These are phyloP conservation scores for Zygothrica quintamaculata DNA, from an alignment of 2,888 invertebrate species.

Conservation along the genomic window DNA sequence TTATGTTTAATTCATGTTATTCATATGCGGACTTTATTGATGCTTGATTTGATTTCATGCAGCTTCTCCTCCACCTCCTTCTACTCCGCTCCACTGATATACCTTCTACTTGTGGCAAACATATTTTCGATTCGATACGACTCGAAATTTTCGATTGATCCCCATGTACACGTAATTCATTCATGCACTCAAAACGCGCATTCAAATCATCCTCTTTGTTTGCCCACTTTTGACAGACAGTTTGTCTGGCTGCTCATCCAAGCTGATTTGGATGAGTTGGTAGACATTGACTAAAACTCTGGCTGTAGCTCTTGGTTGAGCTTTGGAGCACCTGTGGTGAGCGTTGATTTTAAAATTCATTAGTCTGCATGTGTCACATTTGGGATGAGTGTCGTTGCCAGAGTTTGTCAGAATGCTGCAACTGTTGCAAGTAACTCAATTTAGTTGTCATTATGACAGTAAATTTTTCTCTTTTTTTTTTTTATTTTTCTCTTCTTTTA, in stretches of 20 bases:
- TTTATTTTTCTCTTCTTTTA: background rate
- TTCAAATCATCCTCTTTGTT: constrained; percentile 66
- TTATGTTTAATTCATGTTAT: constrained; percentile 82
- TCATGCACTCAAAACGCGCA: constrained; percentile 78
- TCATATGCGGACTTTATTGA: constrained; percentile 79
- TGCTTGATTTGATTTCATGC: constrained; percentile 71
- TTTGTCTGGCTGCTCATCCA: constrained; percentile 64
- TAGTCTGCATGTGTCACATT: constrained; percentile 83
- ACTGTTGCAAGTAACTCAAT: constrained; percentile 56
- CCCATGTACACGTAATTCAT: constrained; percentile 68
- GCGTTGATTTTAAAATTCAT: constrained; percentile 83
- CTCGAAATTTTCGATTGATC: constrained; percentile 4
- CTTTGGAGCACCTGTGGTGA: constrained; percentile 75
- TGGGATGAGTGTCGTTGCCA: constrained; percentile 50
- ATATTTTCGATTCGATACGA: constrained; percentile 5
- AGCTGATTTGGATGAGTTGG: constrained; percentile 4
- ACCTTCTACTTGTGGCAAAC: no score
- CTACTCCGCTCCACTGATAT: no score
- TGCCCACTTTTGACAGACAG: constrained; percentile 76
- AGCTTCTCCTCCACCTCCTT: constrained; percentile 22
- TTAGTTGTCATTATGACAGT: constrained; percentile 72
- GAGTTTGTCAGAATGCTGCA: constrained; percentile 60
- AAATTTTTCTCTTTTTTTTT: background rate
- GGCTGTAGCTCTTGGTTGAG: constrained; percentile 1
- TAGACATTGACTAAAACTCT: constrained; percentile 1